These are phyloP conservation scores for Malurus leucopterus DNA, from an alignment of 2,797 vertebrate genomes.

Conservation along the genomic window DNA sequence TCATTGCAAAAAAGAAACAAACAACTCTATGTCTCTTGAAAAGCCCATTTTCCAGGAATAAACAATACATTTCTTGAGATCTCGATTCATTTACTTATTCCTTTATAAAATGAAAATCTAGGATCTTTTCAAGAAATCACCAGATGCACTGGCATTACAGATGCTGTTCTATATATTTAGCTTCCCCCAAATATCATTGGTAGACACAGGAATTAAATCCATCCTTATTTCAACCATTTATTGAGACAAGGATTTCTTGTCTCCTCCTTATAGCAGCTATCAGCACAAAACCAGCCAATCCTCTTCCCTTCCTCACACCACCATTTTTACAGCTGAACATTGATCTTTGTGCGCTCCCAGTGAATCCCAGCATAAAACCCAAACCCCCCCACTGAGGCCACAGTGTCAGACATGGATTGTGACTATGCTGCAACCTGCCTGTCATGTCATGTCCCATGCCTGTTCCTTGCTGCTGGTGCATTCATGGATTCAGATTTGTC, in stretches of 20 bases:
- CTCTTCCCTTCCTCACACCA: accelerated
- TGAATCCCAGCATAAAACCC: neutral
- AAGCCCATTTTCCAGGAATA: neutral
- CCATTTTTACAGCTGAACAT: neutral
- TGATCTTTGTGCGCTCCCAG: neutral
- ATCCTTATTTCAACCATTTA: neutral
- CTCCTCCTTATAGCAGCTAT: neutral
- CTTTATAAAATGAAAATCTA: neutral
- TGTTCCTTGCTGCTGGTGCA: neutral
- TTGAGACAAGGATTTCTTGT: neutral
- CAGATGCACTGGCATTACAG: neutral
- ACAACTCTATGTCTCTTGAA: neutral
- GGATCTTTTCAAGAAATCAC: neutral
- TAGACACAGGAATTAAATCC: neutral
- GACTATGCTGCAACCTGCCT: neutral
- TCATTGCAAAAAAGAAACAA: neutral
- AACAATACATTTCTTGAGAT: neutral
- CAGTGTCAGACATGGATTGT: neutral
- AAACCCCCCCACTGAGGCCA: neutral
- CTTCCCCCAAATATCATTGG: neutral
- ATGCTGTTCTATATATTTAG: neutral
- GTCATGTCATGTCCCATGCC: neutral
- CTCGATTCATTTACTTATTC: neutral
- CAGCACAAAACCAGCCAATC: neutral
- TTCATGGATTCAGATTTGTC: neutral